These are phyloP conservation scores for Ochotona curzoniae DNA, from an alignment of 2,113 vertebrate species.

Conservation along the genomic window DNA sequence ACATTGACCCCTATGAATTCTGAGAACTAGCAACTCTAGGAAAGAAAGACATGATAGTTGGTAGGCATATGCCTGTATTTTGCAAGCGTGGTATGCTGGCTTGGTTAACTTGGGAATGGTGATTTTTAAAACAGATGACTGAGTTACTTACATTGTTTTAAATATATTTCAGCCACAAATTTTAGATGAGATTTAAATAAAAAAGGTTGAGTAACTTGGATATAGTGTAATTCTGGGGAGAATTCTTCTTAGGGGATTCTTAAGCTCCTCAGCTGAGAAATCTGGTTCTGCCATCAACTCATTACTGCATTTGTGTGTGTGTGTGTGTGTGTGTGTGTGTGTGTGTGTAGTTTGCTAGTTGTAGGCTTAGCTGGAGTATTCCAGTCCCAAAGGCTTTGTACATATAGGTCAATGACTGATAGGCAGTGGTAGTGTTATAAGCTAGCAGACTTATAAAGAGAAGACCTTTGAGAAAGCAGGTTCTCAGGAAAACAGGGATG, in stretches of 20 bases:
- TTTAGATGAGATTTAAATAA: background rate
- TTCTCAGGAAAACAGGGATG: background rate
- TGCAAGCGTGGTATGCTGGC: background rate
- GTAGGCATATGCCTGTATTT: background rate
- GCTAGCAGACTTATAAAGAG: background rate
- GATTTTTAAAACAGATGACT: background rate
- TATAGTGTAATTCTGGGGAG: background rate
- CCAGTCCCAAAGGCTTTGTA: background rate
- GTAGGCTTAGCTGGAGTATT: conserved; percentile 18
- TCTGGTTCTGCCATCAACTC: background rate
- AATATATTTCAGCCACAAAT: background rate
- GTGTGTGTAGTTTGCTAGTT: background rate
- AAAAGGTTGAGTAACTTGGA: background rate
- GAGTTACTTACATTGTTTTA: background rate
- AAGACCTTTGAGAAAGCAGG: conserved; percentile 8
- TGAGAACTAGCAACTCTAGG: background rate
- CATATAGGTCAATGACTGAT: background rate
- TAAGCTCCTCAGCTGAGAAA: background rate
- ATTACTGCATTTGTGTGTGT: background rate
- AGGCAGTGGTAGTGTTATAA: background rate
- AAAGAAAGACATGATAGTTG: background rate
- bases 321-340: too few species aligned
- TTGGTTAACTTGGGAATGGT: background rate
- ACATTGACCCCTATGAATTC: background rate
- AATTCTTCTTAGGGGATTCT: conserved; percentile 25